Conservation (phyloP, 2,113 vertebrate species). For the Notothenia rossii region DNA sequence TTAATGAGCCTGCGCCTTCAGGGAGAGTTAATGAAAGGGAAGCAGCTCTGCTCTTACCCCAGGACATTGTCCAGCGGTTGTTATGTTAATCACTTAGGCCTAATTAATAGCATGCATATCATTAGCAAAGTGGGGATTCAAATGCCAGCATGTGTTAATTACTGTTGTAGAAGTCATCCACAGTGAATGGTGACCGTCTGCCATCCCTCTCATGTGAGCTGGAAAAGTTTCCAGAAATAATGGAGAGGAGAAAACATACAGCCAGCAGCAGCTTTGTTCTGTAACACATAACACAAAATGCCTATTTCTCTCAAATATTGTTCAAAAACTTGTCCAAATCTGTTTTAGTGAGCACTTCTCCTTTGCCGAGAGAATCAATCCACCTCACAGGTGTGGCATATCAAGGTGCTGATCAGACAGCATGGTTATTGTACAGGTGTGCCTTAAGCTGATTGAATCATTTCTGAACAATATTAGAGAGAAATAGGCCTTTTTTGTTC, state of each 20-base stretch:
- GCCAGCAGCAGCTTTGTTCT: neutral
- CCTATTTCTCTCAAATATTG: no score
- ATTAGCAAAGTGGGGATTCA: conserved; percentile 83
- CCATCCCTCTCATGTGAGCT: conserved; percentile 57
- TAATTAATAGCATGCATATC: conserved; percentile 86
- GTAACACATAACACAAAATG: no score
- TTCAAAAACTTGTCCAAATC: no score
- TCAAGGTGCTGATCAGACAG: no score
- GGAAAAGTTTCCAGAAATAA: conserved; percentile 36
- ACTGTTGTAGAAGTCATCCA: conserved; percentile 69
- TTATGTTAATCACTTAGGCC: conserved; percentile 82
- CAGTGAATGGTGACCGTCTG: conserved; percentile 71
- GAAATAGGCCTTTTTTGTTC: no score
- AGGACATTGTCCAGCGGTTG: conserved; percentile 78
- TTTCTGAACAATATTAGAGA: no score
- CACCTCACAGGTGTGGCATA: no score
- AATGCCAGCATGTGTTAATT: conserved; percentile 82
- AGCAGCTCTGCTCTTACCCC: conserved; percentile 70
- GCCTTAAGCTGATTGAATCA: no score
- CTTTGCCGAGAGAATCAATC: no score
- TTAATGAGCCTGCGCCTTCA: conserved; percentile 73
- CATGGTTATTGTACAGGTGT: no score
- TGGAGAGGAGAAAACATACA: neutral
- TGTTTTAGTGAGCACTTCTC: no score
- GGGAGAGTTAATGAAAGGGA: conserved; percentile 67